phyloP scores from a whole-genome alignment of 2,113 vertebrate species.

The Desmodus rotundus region DNA sequence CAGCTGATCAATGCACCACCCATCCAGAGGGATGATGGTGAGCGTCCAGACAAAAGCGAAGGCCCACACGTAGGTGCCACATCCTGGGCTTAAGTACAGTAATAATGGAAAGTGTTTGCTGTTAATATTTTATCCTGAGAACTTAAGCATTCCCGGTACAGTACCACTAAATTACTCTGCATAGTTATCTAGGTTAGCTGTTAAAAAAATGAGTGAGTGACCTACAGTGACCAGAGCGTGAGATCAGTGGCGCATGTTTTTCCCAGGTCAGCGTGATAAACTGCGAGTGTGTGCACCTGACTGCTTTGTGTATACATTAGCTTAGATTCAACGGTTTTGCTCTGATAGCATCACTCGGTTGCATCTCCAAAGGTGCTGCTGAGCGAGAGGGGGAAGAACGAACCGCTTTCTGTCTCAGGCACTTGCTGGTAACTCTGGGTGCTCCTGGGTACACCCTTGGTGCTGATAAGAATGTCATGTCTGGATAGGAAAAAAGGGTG shows the following conservation, averaged over 20 bases:
- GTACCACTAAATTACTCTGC: neutral
- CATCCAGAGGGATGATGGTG: neutral
- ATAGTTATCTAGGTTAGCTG: neutral
- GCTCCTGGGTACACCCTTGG: neutral
- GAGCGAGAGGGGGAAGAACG: neutral
- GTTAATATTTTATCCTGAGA: neutral
- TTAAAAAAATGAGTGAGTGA: neutral
- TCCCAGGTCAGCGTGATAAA: neutral
- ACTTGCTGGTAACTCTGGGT: no score
- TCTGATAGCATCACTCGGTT: neutral
- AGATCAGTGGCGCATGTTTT: neutral
- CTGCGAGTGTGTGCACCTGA: neutral
- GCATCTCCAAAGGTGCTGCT: neutral
- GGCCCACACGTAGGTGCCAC: neutral
- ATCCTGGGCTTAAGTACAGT: neutral
- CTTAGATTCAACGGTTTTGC: neutral
- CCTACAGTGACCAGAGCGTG: neutral
- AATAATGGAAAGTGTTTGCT: neutral
- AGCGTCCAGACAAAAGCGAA: neutral
- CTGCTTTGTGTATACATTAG: neutral
- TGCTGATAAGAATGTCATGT: neutral
- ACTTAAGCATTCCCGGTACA: neutral
- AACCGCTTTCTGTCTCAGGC: neutral
- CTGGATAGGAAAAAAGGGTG: neutral
- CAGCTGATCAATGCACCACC: neutral